Conservation (phyloP, 2,888 invertebrate genomes). For the Eutolmus rufibarbis region DNA sequence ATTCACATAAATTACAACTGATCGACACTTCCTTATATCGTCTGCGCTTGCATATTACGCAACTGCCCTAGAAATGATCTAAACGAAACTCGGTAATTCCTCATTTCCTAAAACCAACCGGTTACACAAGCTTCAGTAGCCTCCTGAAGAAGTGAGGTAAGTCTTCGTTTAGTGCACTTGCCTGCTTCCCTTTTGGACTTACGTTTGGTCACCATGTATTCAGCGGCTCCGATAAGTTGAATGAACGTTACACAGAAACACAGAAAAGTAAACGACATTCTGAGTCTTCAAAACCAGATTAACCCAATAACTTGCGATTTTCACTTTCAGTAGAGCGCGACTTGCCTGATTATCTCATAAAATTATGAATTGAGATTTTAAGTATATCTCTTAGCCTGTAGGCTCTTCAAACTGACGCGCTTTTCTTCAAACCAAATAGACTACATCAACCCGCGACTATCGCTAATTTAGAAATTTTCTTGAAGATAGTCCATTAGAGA, state of each 20-base stretch:
- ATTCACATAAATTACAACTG: neutral
- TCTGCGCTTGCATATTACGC: neutral
- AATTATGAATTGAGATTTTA: neutral
- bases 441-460: neutral
- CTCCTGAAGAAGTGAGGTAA: neutral
- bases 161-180: neutral
- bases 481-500: neutral
- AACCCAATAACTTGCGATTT: neutral
- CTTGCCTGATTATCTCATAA: neutral
- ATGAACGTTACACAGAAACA: neutral
- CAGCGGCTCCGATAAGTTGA: neutral
- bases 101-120: slow-evolving; percentile 7
- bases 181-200: neutral
- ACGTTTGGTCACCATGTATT: slow-evolving; percentile 32
- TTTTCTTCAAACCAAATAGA: neutral
- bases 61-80: neutral
- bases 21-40: neutral
- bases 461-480: neutral
- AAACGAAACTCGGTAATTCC: neutral
- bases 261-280: neutral
- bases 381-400: neutral
- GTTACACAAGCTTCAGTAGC: neutral
- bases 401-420: neutral
- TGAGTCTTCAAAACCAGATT: neutral
- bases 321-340: neutral